These are phyloP conservation scores for Macrobrachium rosenbergii DNA, from an alignment of 1,140 invertebrate species.

Conservation along the genomic window DNA sequence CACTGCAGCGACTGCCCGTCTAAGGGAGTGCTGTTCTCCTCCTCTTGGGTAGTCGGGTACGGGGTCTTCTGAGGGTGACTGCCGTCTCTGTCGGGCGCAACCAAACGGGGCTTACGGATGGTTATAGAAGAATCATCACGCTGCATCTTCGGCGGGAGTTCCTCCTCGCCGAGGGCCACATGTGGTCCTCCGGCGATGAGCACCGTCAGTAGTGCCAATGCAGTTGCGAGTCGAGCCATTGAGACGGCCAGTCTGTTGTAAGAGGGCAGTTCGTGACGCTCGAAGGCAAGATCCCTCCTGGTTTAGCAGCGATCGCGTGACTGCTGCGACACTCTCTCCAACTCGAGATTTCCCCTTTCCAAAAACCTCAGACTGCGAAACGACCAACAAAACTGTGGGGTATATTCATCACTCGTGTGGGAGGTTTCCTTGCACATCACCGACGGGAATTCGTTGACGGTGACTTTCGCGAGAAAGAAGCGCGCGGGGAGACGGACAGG, in stretches of 20 bases:
- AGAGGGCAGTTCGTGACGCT: neutral
- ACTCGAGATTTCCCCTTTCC: too few species aligned
- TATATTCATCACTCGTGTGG: neutral
- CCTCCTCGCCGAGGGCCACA: too few species aligned
- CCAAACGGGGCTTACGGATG: neutral
- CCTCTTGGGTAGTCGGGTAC: neutral
- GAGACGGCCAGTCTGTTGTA: too few species aligned
- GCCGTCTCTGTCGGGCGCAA: neutral
- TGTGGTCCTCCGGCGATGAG: too few species aligned
- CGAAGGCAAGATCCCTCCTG: neutral
- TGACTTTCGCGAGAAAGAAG: neutral
- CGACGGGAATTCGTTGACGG: neutral
- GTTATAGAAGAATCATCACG: too few species aligned
- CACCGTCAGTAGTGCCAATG: too few species aligned
- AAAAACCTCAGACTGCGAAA: too few species aligned
- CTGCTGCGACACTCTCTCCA: neutral
- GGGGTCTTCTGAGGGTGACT: neutral
- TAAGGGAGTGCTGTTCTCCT: conserved; percentile 22
- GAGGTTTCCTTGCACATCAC: neutral
- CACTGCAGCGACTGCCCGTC: conserved; percentile 27
- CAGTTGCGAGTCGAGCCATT: neutral
- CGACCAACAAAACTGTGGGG: neutral
- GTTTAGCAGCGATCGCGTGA: neutral
- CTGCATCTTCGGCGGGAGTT: too few species aligned
- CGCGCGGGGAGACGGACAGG: neutral